Conservation (phyloP, 2,888 invertebrate species). For the Timema podura region DNA sequence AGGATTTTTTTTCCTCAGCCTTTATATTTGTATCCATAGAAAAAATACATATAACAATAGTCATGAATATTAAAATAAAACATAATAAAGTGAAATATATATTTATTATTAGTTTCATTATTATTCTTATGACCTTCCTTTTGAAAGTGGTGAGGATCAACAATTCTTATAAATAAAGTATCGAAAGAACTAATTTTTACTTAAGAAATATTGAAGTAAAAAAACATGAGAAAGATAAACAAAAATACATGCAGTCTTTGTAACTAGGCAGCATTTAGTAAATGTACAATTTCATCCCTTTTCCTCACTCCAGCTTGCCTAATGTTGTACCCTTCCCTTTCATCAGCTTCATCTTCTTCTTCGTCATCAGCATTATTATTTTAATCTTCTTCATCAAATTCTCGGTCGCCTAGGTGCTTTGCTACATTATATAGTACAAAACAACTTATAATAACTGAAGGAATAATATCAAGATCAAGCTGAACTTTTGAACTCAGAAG, state of each 20-base stretch:
- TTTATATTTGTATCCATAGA: no score
- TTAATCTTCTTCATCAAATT: background rate
- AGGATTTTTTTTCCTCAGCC: no score
- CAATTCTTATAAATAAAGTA: no score
- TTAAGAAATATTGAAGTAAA: no score
- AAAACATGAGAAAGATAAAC: no score
- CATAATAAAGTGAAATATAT: no score
- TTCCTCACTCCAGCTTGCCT: background rate
- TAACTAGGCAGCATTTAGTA: background rate
- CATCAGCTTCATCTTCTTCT: background rate
- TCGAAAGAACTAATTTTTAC: no score
- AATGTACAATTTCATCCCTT: background rate
- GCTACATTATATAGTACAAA: background rate
- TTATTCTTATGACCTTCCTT: no score
- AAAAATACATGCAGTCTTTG: background rate
- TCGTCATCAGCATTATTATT: background rate
- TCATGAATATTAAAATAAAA: no score
- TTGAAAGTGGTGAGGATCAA: no score
- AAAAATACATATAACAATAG: no score
- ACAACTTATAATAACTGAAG: background rate
- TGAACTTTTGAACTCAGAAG: background rate
- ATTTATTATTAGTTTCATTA: no score
- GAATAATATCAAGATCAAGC: background rate
- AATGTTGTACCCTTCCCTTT: background rate
- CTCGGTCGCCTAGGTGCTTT: background rate